Percentiles rank a stretch among this genome's conserved stretches.
phyloP scores from a whole-genome alignment of 2,113 vertebrate genomes.

The Pica pica region DNA sequence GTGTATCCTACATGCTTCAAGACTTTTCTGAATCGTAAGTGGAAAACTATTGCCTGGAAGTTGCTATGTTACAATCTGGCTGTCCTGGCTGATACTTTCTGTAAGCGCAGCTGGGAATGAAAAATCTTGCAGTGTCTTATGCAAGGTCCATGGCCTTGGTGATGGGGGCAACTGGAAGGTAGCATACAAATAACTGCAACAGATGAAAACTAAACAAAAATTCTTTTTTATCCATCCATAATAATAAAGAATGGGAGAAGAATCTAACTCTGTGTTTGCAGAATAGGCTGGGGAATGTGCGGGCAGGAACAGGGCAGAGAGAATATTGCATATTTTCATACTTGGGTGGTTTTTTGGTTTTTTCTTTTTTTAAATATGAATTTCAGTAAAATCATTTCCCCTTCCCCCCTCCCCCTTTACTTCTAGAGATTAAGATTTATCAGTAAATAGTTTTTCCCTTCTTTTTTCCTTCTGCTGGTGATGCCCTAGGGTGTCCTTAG shows the following conservation, averaged over 20 bases:
- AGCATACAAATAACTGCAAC: not conserved
- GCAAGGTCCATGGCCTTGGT: not conserved
- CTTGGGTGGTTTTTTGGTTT: not conserved
- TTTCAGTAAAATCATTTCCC: not conserved
- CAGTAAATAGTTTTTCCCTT: not conserved
- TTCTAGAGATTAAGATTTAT: not conserved
- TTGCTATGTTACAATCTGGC: not conserved
- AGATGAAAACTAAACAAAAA: not conserved
- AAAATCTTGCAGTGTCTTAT: not conserved
- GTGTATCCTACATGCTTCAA: not conserved
- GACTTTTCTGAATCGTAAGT: not conserved
- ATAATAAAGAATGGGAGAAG: not conserved
- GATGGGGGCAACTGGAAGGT: not conserved
- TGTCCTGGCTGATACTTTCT: not conserved
- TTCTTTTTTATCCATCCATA: not conserved
- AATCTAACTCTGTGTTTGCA: not conserved
- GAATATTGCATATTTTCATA: not conserved
- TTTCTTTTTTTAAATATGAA: not conserved
- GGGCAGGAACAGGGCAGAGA: not conserved
- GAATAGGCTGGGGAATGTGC: not conserved
- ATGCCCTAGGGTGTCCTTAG: not conserved
- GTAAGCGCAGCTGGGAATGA: not conserved
- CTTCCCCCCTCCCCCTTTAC: fast-evolving
- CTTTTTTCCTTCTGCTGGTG: not conserved
- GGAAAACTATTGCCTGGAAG: not conserved